phyloP scores from a whole-genome alignment of 2,888 invertebrate species.

The Choreutis nemorana region DNA sequence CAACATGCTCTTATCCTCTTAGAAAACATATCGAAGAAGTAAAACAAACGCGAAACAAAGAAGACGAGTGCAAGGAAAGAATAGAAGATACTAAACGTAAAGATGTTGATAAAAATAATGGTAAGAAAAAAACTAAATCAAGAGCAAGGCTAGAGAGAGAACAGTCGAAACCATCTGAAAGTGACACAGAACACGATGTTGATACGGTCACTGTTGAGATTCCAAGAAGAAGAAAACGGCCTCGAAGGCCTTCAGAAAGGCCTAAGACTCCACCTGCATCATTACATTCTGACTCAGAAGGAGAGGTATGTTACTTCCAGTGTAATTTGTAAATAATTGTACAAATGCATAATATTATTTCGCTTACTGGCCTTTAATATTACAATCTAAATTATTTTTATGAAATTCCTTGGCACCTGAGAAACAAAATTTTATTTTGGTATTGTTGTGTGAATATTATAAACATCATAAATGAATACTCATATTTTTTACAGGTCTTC shows the following conservation, averaged over 20 bases:
- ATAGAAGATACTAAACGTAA: slow-evolving; percentile 40
- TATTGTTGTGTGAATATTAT: neutral
- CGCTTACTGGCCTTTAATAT: too few species aligned
- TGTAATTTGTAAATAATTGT: neutral
- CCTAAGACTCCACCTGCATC: slow-evolving; percentile 52
- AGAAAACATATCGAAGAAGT: slow-evolving; percentile 23
- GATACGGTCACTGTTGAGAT: slow-evolving; percentile 61
- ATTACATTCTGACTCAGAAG: slow-evolving; percentile 54
- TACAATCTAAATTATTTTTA: too few species aligned
- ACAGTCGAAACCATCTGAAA: slow-evolving; percentile 59
- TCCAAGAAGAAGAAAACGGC: slow-evolving; percentile 51
- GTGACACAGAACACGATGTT: slow-evolving; percentile 52
- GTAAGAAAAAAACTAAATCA: slow-evolving; percentile 54
- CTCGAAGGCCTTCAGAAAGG: slow-evolving; percentile 46
- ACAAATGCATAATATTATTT: slow-evolving; percentile 2
- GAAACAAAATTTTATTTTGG: neutral
- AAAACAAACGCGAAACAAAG: slow-evolving; percentile 18
- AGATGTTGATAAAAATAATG: slow-evolving; percentile 41
- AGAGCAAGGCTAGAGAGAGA: slow-evolving; percentile 56
- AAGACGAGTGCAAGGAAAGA: slow-evolving; percentile 27
- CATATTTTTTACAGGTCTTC: slow-evolving; percentile 30
- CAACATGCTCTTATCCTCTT: neutral
- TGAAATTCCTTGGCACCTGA: neutral
- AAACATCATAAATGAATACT: too few species aligned
- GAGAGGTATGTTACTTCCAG: slow-evolving; percentile 30